Percentiles rank a stretch among this genome's conserved stretches.
These are phyloP conservation scores for Diorhabda sublineata DNA, from an alignment of 1,140 invertebrate species.

Conservation along the genomic window DNA sequence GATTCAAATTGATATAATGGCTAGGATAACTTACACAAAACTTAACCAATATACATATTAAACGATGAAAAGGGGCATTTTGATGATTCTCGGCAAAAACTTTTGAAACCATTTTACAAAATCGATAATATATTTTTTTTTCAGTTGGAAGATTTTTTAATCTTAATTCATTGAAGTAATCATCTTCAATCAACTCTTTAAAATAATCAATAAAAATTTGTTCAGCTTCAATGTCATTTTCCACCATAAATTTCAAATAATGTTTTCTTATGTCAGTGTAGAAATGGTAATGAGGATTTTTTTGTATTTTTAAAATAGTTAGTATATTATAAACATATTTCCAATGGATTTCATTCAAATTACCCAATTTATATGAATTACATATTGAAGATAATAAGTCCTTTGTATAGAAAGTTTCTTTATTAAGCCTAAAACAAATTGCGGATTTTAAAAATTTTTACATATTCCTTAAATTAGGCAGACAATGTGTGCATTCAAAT, in stretches of 20 bases:
- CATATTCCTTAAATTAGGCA: too few relatives aligned
- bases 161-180: neutral
- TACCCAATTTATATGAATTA: neutral
- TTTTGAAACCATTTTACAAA: too few relatives aligned
- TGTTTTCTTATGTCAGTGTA: neutral
- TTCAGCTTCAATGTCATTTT: neutral
- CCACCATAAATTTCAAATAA: neutral
- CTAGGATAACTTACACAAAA: too few relatives aligned
- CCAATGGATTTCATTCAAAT: constrained; percentile 1
- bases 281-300: neutral
- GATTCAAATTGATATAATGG: too few relatives aligned
- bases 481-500: too few relatives aligned
- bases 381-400: neutral
- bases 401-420: too few relatives aligned
- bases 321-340: neutral
- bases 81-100: too few relatives aligned
- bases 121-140: too few relatives aligned
- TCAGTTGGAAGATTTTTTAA: neutral
- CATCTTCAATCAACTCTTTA: neutral
- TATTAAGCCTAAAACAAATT: too few relatives aligned
- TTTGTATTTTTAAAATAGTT: neutral
- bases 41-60: too few relatives aligned
- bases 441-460: too few relatives aligned
- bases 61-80: too few relatives aligned
- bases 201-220: neutral